These are phyloP conservation scores for Muntiacus reevesi DNA, from an alignment of 2,113 vertebrate genomes.

Conservation along the genomic window DNA sequence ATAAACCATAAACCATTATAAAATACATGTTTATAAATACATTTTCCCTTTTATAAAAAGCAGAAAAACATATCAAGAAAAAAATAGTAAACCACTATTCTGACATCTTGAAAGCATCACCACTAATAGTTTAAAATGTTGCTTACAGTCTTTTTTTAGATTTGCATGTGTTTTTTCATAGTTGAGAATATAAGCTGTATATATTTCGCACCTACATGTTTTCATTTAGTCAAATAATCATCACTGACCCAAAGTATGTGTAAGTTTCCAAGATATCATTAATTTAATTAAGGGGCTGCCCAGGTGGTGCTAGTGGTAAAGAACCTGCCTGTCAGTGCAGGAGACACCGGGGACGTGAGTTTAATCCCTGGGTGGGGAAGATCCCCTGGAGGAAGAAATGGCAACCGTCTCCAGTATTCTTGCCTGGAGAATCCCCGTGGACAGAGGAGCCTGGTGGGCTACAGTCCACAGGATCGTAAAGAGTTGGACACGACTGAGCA, in stretches of 20 bases:
- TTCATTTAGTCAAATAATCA: neutral
- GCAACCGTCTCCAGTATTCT: neutral
- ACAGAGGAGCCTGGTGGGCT: neutral
- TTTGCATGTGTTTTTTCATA: neutral
- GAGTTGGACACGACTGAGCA: neutral
- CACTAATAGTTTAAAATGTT: neutral
- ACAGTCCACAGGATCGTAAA: neutral
- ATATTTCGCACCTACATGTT: neutral
- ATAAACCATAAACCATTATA: neutral
- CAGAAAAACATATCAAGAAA: neutral
- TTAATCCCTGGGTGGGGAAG: neutral
- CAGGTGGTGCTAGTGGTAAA: neutral
- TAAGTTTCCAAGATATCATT: neutral
- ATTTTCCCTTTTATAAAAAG: neutral
- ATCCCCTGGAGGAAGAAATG: neutral
- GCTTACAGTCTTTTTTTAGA: neutral
- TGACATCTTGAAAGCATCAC: neutral
- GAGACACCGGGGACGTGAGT: neutral
- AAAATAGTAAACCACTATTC: neutral
- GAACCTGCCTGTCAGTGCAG: neutral
- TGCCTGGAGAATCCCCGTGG: neutral
- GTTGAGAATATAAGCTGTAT: neutral
- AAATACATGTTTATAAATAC: neutral
- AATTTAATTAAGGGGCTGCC: neutral
- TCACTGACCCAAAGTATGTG: neutral